A percentile compares a stretch with the other conserved stretches of the same genome.
Conservation (phyloP, 1,140 invertebrate genomes). For the Bombyx mandarina region DNA sequence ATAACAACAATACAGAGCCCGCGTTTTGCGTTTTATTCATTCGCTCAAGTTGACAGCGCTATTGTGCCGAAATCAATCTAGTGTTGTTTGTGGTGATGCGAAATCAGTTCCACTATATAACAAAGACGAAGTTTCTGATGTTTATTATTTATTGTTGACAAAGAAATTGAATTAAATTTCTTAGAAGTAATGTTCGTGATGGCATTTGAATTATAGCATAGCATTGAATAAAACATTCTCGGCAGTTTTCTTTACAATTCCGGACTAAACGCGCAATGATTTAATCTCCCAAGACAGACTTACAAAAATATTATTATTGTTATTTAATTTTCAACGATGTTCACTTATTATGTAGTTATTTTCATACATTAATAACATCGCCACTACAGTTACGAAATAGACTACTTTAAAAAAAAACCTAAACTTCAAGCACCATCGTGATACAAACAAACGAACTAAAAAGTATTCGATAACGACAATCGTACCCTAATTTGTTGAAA, state of each 20-base stretch:
- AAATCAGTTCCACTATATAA: slow-evolving; percentile 57
- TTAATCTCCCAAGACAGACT: too few species aligned
- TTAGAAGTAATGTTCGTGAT: too few species aligned
- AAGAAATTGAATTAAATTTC: slow-evolving; percentile 3
- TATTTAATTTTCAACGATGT: too few species aligned
- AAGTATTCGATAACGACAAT: too few species aligned
- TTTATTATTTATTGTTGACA: slow-evolving; percentile 38
- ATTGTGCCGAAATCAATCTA: slow-evolving; percentile 64
- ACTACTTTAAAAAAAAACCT: too few species aligned
- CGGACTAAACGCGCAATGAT: not conserved
- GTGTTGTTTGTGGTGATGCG: slow-evolving; percentile 51
- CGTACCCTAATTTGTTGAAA: too few species aligned
- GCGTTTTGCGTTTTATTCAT: slow-evolving; percentile 48
- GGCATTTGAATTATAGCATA: not conserved
- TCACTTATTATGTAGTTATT: too few species aligned
- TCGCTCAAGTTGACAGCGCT: slow-evolving; percentile 43
- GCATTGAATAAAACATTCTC: not conserved
- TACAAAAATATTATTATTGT: too few species aligned
- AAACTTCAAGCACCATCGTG: too few species aligned
- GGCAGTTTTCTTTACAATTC: not conserved
- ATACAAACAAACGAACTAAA: too few species aligned
- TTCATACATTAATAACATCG: too few species aligned
- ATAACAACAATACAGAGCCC: slow-evolving; percentile 57
- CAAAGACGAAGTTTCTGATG: slow-evolving; percentile 54
- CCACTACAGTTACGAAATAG: too few species aligned